Base-by-base conservation (phyloP, 2,113 vertebrate species). In the Asarcornis scutulata region DNA sequence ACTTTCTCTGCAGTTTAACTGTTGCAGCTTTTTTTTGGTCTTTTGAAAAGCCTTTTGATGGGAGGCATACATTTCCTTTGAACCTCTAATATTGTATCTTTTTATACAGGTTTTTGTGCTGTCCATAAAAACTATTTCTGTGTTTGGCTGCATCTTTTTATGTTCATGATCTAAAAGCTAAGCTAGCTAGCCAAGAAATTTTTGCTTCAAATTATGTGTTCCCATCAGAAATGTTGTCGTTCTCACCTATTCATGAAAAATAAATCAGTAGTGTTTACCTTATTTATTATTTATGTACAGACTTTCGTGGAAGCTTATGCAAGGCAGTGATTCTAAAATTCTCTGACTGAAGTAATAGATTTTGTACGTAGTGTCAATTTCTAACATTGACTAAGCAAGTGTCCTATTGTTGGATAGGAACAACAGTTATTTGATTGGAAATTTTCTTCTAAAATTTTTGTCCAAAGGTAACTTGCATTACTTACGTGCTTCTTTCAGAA, bases 231-330 rank as follows among this genome's bases (percentile, higher is more conserved):
- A 34, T 63, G 75, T 40, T 94, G 80, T 75, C 90, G 11, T 77
- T 93, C 40, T 90, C 44, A 84, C 60, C 83, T 93, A 9, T 64
- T 92, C 17, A 40, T 59, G 82, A 87, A 95, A 95, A 93, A 87
- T 40, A 80, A 77, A 91, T 91, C 55, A 74, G 55, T 55, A n/a
- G 63, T 73, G 76, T 96, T 96, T 91, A 83, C 50, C 48, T 79
- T 83, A 13, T 73, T 91, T 95, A 50, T 87, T 92, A 80, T 89
- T 88, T 34, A 31, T 46, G 15, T 77, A 27, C 42, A 6, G 26
- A 63, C 29, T 83, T 83, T 60, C 63, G 40, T 74, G 36, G 63
- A 71, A 77, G 31, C 52, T 80, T 11, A 7, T 88, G 27, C 40
- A 34, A 83, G 46, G 14, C 72, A 88, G 12, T 23, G 42, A 52